Evolutionary conservation across 2,113 vertebrate species (phyloP), one percentile per base, ranked within the genome.

Genomic region (Pantherophis guttatus): DNA sequence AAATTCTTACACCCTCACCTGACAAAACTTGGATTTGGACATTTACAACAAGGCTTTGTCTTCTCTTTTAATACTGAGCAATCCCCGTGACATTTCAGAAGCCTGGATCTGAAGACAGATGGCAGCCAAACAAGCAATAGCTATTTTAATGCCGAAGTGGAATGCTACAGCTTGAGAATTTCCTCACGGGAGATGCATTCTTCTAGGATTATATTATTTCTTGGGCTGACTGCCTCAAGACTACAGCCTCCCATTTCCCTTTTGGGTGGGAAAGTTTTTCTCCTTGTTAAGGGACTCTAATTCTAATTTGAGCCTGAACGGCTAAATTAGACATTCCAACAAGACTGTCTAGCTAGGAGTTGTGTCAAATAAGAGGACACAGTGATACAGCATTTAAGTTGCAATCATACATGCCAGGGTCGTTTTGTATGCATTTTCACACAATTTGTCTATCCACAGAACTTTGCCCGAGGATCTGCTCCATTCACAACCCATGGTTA

Each of bases 171-270:
- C 96, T 97, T 92, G 93, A 95, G 95, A n/a, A 93, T 94, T 98
- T 98, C 97, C 96, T 94, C 97, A 0, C 96, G 97, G 97, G 97
- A 97, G 70, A 95, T 89, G 94, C 97, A 97, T 98, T 98, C 97
- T 98, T 98, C 96, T 97, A 97, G 93, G 97, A 98, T 98, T 98
- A 97, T 98, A 97, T 96, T 98, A 97, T 97, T 97, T 93, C 97
- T 98, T 97, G 97, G 96, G 95, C 96, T 95, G 96, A 95, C 95
- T 91, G 58, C 96, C 92, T 97, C 97, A 94, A 95, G 92, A 95
- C 94, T 90, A 95, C 95, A 94, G 95, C 95, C 95, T 98, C 95
- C 97, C 97, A 97, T 97, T 98, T 98, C 97, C 97, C 97, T 96
- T 98, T 96, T 97, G 97, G 97, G 97, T 98, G 97, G 97, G 97